Evolutionary conservation across 2,113 vertebrate species (phyloP), one percentile per base, ranked within the genome.

Genomic region (Oxygymnocypris stewartii): DNA sequence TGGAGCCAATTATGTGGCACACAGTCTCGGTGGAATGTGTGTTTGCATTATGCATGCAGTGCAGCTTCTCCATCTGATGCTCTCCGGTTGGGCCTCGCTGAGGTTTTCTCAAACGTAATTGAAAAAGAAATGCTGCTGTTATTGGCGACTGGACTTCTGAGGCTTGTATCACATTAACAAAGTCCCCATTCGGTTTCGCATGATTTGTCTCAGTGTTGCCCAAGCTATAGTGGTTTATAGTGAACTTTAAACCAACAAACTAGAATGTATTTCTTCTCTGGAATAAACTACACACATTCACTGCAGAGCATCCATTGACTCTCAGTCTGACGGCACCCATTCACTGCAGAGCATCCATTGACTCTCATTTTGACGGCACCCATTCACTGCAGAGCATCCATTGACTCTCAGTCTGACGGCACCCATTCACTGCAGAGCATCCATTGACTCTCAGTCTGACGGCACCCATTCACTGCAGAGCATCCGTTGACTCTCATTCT

Each of bases 1-100:
- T 44, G n/a, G 20, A 77, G 75, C 74, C 59, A 71, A 88, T 85
- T 67, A 65, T 42, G 3, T 85, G 4, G 65, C 35, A 47, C 35
- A 57, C 31, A 65, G 28, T 82, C 57, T 88, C 31, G 42, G 51
- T 80, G 6, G 28, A 84, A 4, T 59, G 71, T 28, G 20, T 7
- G 42, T n/a, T 49, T 84, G 51, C 16, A 77, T 84, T 28, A 77
- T 77, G 35, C 4, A 81, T 63, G 79, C 2, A 13, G 23, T 25
- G 13, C 40, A 13, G 13, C 37, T 10, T 16, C 13, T 81, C 14
- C n/a, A 81, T 65, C 74, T 47, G 11, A 3, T 44, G 47, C 44
- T 6, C 75, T 51, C 54, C 0, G 3, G 31, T 47, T 13, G n/a
- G n/a, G 44, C 5, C 8, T 76, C 13, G n/a, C 42, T 49, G 12